These are phyloP conservation scores for Sympetrum striolatum DNA, from an alignment of 2,888 invertebrate genomes.

Conservation along the genomic window DNA sequence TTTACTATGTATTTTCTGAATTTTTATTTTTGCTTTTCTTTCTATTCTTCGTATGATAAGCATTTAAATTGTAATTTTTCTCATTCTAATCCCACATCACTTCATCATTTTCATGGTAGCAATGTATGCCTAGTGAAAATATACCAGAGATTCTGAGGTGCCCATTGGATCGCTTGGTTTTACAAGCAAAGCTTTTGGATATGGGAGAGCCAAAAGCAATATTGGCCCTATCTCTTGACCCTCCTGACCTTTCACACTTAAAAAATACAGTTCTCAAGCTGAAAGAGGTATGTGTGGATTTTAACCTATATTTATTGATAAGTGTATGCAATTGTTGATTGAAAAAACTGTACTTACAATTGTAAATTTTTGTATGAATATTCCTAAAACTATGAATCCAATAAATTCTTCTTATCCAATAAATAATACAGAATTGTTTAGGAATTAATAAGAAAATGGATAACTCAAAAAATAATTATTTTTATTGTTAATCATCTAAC, in stretches of 20 bases:
- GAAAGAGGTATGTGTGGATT: conserved; percentile 70
- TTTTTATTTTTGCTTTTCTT: too few species aligned
- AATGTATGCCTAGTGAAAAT: conserved; percentile 64
- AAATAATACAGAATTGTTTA: not conserved
- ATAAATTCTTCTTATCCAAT: not conserved
- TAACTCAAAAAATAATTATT: too few species aligned
- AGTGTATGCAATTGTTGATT: not conserved
- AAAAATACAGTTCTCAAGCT: conserved; percentile 80
- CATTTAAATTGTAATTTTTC: not conserved
- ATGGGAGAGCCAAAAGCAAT: conserved; percentile 82
- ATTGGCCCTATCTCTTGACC: conserved; percentile 83
- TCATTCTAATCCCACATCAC: not conserved
- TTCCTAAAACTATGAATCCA: not conserved
- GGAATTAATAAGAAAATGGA: not conserved
- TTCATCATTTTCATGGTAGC: conserved; percentile 54
- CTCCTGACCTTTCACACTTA: conserved; percentile 84
- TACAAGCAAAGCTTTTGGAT: conserved; percentile 81
- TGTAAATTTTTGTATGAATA: not conserved
- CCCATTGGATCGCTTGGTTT: conserved; percentile 79
- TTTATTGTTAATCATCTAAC: too few species aligned
- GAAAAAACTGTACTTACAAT: not conserved
- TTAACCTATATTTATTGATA: too few species aligned
- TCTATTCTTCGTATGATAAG: not conserved
- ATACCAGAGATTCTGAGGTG: conserved; percentile 80
- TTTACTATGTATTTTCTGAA: too few species aligned